These are phyloP conservation scores for Coptodon bakossiorum DNA, from an alignment of 2,113 vertebrate genomes.

Conservation along the genomic window DNA sequence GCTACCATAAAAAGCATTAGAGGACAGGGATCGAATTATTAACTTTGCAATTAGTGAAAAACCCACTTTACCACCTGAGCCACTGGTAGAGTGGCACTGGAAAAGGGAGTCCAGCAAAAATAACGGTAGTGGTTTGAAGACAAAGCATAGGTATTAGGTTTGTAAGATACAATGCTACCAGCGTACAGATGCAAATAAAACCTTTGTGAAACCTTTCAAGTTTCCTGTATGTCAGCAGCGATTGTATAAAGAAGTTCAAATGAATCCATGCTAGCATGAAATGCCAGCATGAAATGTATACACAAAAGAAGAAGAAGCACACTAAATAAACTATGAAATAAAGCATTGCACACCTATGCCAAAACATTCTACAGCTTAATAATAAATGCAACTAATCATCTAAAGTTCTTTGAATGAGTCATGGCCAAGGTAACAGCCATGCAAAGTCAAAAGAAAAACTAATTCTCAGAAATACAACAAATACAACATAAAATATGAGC, in stretches of 20 bases:
- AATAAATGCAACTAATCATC: not conserved
- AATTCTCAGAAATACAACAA: no score
- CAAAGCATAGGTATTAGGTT: constrained; percentile 13
- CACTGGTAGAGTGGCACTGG: not conserved
- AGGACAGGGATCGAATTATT: not conserved
- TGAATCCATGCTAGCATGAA: not conserved
- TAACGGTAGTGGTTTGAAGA: not conserved
- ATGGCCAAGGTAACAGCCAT: not conserved
- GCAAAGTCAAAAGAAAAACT: not conserved
- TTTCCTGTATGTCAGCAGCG: not conserved
- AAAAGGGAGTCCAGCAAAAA: not conserved
- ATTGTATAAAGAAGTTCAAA: not conserved
- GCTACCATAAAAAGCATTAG: not conserved
- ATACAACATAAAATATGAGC: no score
- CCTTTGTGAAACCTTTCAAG: not conserved
- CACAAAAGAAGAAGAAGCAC: not conserved
- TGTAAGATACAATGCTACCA: not conserved
- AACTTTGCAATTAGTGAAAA: not conserved
- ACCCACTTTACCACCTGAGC: not conserved
- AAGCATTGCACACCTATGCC: not conserved
- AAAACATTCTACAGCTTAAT: not conserved
- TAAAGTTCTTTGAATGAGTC: not conserved
- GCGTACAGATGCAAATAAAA: not conserved
- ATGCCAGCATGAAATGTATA: not conserved
- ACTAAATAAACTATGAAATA: not conserved